Conservation (phyloP, 2,113 vertebrate genomes). For the Solea solea region DNA sequence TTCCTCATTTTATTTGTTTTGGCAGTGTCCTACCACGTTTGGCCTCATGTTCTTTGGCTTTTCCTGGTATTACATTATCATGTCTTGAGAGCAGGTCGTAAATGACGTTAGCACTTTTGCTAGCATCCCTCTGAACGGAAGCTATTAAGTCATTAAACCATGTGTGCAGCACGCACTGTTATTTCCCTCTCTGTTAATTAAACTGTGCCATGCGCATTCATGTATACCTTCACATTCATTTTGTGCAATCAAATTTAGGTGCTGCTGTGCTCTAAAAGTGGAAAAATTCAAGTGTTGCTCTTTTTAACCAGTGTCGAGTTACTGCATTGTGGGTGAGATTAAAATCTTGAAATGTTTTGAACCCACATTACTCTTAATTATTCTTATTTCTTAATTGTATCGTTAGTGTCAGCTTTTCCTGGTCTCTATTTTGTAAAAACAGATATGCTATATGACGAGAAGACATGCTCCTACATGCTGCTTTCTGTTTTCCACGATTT, state of each 20-base stretch:
- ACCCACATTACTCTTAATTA: no score
- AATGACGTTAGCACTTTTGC: conserved; percentile 69
- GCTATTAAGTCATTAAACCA: conserved; percentile 64
- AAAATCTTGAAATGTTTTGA: background rate
- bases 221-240: conserved; percentile 28
- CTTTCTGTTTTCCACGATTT: background rate
- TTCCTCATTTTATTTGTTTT: conserved; percentile 16
- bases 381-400: no score
- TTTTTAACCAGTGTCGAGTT: background rate
- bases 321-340: background rate
- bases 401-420: background rate
- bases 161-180: conserved; percentile 25
- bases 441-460: background rate
- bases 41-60: conserved; percentile 49
- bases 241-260: conserved; percentile 15
- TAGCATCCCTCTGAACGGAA: conserved; percentile 69
- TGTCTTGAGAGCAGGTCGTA: conserved; percentile 60
- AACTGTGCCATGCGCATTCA: conserved; percentile 13
- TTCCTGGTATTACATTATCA: conserved; percentile 65
- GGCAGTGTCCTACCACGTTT: conserved; percentile 42
- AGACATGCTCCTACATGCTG: background rate
- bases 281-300: background rate
- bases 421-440: background rate
- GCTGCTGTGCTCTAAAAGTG: background rate
- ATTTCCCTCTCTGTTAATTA: conserved; percentile 54